phyloP scores from a whole-genome alignment of 2,113 vertebrate genomes.

The Picathartes gymnocephalus region DNA sequence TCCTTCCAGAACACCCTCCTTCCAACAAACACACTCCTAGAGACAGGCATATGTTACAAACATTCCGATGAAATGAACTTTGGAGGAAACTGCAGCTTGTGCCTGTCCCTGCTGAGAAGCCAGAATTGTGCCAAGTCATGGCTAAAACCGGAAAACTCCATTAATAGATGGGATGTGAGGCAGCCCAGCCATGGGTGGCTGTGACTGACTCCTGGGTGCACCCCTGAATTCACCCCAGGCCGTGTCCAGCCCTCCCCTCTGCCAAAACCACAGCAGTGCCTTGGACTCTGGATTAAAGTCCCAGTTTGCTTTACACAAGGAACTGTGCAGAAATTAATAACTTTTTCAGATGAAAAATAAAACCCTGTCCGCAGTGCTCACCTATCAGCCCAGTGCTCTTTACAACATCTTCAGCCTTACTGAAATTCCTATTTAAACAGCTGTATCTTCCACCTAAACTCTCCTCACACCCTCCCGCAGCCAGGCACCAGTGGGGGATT shows the following conservation, averaged over 20 bases:
- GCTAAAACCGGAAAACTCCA: background rate
- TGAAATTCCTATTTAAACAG: background rate
- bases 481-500: rapidly evolving
- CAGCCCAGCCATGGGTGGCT: background rate
- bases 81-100: background rate
- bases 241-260: background rate
- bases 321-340: background rate
- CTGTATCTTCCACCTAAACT: background rate
- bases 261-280: background rate
- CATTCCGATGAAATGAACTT: background rate
- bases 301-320: background rate
- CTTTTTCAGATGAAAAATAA: background rate
- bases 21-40: background rate
- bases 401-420: background rate
- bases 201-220: rapidly evolving
- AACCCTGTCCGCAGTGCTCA: background rate
- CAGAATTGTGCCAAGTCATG: background rate
- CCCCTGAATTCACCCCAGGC: rapidly evolving
- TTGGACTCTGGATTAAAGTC: background rate
- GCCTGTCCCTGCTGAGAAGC: background rate
- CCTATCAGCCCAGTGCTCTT: rapidly evolving
- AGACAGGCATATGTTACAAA: slow-evolving; percentile 26
- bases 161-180: background rate
- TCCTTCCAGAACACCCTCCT: slow-evolving; percentile 14
- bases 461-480: background rate